phyloP scores from a whole-genome alignment of 1,140 invertebrate species.

The Charaxes varanes region DNA sequence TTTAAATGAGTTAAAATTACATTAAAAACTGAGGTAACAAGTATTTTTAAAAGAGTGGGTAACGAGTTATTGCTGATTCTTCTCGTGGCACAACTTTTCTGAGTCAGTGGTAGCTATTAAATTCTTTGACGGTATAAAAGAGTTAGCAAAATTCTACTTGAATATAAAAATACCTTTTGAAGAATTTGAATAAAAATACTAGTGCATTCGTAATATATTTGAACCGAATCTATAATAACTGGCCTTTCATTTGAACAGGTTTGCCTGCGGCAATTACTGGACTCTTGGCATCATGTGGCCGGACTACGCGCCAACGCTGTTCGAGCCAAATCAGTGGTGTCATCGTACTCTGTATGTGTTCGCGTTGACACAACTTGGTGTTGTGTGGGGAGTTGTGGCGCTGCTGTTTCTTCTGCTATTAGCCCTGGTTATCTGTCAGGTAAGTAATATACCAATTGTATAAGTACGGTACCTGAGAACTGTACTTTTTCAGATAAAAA shows the following conservation, averaged over 20 bases:
- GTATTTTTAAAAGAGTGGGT: no score
- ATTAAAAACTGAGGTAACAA: no score
- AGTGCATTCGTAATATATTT: no score
- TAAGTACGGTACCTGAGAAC: neutral
- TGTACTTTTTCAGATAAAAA: neutral
- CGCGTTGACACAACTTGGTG: slow-evolving; percentile 81
- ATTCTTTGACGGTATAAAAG: no score
- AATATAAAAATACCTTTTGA: no score
- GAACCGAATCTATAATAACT: neutral
- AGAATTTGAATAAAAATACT: no score
- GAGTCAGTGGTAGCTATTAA: no score
- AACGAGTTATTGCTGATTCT: no score
- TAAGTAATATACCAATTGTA: slow-evolving; percentile 22
- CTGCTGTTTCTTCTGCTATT: slow-evolving; percentile 76
- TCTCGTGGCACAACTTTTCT: no score
- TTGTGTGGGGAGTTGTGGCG: slow-evolving; percentile 79
- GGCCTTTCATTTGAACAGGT: slow-evolving; percentile 50
- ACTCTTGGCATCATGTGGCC: slow-evolving; percentile 86
- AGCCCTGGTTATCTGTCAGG: slow-evolving; percentile 76
- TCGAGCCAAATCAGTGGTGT: slow-evolving; percentile 85
- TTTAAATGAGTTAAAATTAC: no score
- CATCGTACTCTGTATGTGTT: slow-evolving; percentile 86
- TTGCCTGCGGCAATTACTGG: slow-evolving; percentile 86
- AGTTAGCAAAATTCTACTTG: no score
- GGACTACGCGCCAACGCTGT: slow-evolving; percentile 79